Percentiles rank a stretch among this genome's conserved stretches.
Evolutionary conservation across 2,888 invertebrate species (phyloP).

Genomic region (Loripinus fragilis): DNA sequence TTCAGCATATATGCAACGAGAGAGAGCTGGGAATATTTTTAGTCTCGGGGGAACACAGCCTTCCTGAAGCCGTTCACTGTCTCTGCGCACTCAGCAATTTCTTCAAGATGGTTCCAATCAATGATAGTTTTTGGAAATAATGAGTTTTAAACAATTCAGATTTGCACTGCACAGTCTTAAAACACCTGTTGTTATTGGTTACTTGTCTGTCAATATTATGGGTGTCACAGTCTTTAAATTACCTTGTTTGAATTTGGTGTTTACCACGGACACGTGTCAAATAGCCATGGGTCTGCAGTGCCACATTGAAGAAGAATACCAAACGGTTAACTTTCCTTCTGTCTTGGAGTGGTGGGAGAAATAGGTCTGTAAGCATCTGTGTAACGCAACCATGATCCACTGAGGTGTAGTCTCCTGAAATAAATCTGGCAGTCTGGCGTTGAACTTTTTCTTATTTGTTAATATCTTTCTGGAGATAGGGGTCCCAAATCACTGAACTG

Average conservation of each 20-base stretch:
- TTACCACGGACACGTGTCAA: neutral
- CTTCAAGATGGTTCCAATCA: neutral
- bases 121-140: neutral
- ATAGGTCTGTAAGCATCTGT: neutral
- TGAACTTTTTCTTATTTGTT: too few relatives aligned
- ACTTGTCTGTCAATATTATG: neutral
- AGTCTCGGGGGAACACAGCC: neutral
- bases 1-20: neutral
- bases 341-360: neutral
- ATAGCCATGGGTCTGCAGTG: neutral
- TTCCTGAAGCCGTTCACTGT: neutral
- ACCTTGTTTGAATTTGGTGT: neutral
- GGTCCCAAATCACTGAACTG: too few relatives aligned
- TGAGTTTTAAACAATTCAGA: neutral
- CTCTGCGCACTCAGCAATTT: neutral
- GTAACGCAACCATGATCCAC: too few relatives aligned
- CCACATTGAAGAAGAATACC: neutral
- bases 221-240: neutral
- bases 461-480: too few relatives aligned
- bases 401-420: too few relatives aligned
- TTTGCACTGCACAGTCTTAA: neutral
- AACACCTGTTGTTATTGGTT: neutral
- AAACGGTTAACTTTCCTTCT: neutral
- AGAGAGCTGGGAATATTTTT: neutral
- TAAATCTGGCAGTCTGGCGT: too few relatives aligned